Evolutionary conservation across 64 coral and sea anemone species (phyloP).

Genomic region (Astreopora myriophthalma): DNA sequence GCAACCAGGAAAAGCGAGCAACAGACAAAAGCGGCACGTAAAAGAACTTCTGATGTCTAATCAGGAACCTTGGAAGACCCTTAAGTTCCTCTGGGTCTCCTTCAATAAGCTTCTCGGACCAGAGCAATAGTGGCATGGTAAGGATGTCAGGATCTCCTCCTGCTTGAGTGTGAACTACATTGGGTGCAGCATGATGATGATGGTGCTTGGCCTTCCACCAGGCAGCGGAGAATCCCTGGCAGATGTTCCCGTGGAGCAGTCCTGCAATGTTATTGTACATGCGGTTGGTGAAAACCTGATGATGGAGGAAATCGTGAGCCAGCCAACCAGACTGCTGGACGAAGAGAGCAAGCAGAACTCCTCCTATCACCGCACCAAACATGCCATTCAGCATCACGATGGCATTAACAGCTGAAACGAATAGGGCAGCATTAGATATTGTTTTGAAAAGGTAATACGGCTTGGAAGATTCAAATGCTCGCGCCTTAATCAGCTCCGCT

Average conservation of each 20-base stretch:
- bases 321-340: background rate
- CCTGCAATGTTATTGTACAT: background rate
- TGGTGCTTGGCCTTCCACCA: slow-evolving; percentile 27
- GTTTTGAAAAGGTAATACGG: background rate
- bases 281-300: background rate
- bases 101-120: slow-evolving; percentile 23
- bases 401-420: background rate
- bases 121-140: slow-evolving; percentile 2
- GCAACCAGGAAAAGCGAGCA: background rate
- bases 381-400: background rate
- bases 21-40: background rate
- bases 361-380: background rate
- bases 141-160: slow-evolving; percentile 12
- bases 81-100: background rate
- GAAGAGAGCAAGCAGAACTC: background rate
- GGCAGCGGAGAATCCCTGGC: slow-evolving; percentile 1
- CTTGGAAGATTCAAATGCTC: slow-evolving; percentile 12
- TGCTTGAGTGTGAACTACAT: background rate
- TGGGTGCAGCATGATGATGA: background rate
- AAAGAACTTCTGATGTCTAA: slow-evolving; percentile 8
- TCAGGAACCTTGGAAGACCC: background rate
- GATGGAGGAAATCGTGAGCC: background rate
- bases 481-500: slow-evolving; percentile 15
- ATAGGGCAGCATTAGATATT: background rate
- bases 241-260: background rate